A percentile compares a stretch with the other conserved stretches of the same genome.
These are phyloP conservation scores for Melanotaenia nigrans DNA, from an alignment of 2,797 vertebrate genomes.

Conservation along the genomic window DNA sequence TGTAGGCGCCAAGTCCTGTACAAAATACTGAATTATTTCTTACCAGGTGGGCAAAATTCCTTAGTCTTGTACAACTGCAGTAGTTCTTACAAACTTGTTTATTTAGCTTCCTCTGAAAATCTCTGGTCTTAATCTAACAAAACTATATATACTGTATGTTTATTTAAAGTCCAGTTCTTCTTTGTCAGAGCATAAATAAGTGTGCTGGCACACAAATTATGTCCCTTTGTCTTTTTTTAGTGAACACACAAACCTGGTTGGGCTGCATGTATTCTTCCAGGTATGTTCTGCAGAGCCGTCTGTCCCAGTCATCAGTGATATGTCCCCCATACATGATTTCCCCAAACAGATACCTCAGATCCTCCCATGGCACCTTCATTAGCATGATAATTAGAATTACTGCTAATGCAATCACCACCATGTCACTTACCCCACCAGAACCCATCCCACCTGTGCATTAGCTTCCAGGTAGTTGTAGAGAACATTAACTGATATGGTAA, in stretches of 20 bases:
- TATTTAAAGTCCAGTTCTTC: slow-evolving; percentile 2
- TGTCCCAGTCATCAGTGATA: slow-evolving; percentile 85
- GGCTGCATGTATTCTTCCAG: slow-evolving; percentile 88
- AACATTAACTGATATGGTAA: slow-evolving; percentile 82
- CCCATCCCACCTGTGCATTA: slow-evolving; percentile 79
- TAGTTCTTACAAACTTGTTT: neutral
- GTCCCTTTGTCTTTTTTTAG: slow-evolving; percentile 6
- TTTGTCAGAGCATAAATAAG: neutral
- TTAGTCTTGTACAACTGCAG: neutral
- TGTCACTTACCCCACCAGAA: neutral
- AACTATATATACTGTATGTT: neutral
- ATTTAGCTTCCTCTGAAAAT: neutral
- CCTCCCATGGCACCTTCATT: slow-evolving; percentile 82
- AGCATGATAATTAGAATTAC: slow-evolving; percentile 25
- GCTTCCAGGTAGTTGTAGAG: slow-evolving; percentile 86
- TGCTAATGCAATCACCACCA: slow-evolving; percentile 5
- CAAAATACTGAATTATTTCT: slow-evolving; percentile 1
- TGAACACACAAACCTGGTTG: slow-evolving; percentile 69
- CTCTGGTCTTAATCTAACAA: neutral
- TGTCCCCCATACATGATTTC: slow-evolving; percentile 87
- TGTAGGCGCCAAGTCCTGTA: neutral
- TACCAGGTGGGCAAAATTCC: neutral
- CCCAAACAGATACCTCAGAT: slow-evolving; percentile 87
- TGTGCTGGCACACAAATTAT: neutral
- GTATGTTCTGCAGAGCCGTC: slow-evolving; percentile 85